phyloP scores from a whole-genome alignment of 2,797 vertebrate species.

The Triplophysa yarkandensis region DNA sequence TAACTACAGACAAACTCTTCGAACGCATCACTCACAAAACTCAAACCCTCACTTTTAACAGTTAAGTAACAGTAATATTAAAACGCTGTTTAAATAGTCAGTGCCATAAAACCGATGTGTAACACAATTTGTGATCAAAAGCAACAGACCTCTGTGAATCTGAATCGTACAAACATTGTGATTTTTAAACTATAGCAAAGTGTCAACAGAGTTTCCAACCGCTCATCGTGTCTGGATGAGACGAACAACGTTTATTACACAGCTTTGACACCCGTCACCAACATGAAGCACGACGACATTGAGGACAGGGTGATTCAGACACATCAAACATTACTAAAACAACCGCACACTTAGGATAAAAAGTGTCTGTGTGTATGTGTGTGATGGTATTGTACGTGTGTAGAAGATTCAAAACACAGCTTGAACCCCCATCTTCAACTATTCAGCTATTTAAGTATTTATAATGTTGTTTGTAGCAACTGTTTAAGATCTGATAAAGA shows the following conservation, averaged over 20 bases:
- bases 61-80: slow-evolving; percentile 40
- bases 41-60: slow-evolving; percentile 44
- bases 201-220: background rate
- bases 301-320: slow-evolving; percentile 43
- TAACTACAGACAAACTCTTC: slow-evolving; percentile 20
- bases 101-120: slow-evolving; percentile 47
- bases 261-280: slow-evolving; percentile 42
- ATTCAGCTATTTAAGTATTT: slow-evolving; percentile 23
- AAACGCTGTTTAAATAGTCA: slow-evolving; percentile 44
- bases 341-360: slow-evolving; percentile 28
- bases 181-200: slow-evolving; percentile 17
- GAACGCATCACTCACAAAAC: slow-evolving; percentile 29
- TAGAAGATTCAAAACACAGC: slow-evolving; percentile 9
- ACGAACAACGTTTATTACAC: slow-evolving; percentile 36
- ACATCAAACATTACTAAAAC: slow-evolving; percentile 38
- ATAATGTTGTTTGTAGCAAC: slow-evolving; percentile 13
- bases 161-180: slow-evolving; percentile 32
- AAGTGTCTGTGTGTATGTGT: slow-evolving; percentile 31
- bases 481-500: background rate
- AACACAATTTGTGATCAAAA: slow-evolving; percentile 32
- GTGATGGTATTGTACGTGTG: background rate
- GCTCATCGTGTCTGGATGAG: slow-evolving; percentile 26
- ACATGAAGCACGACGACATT: slow-evolving; percentile 46
- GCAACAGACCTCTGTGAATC: slow-evolving; percentile 14
- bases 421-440: background rate